Percentiles rank a stretch among this genome's conserved stretches.
Evolutionary conservation across 2,888 invertebrate species (phyloP).

Genomic region (Dione juno): DNA sequence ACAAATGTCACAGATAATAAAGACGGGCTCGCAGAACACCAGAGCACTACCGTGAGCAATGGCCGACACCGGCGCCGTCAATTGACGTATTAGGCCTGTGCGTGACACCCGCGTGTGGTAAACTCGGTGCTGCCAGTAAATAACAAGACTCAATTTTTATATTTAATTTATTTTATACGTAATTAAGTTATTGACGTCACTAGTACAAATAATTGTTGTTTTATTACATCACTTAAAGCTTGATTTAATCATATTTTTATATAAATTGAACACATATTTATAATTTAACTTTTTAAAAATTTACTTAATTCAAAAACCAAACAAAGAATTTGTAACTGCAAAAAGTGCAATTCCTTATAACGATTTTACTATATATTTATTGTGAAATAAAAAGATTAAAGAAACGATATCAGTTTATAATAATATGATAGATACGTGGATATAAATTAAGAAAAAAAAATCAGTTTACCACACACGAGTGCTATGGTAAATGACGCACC

Average conservation of each 20-base stretch:
- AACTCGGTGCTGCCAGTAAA: conserved; percentile 6
- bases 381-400: not conserved
- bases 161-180: too few species aligned
- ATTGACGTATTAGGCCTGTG: conserved; percentile 82
- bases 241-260: not conserved
- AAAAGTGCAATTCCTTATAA: not conserved
- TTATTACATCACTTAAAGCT: not conserved
- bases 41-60: conserved; percentile 80
- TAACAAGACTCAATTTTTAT: not conserved
- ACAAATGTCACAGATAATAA: conserved; percentile 31
- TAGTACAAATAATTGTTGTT: too few species aligned
- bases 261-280: too few species aligned
- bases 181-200: too few species aligned
- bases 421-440: not conserved
- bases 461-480: conserved; percentile 10
- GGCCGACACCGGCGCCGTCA: conserved; percentile 77
- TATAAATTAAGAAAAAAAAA: not conserved
- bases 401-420: not conserved
- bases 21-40: conserved; percentile 46
- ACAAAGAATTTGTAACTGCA: not conserved
- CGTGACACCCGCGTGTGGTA: conserved; percentile 53
- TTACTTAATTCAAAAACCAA: too few species aligned
- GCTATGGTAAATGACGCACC: conserved; percentile 55
- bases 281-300: too few species aligned
- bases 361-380: not conserved